Conservation (phyloP, 2,888 invertebrate genomes). For the Catocala nupta region DNA sequence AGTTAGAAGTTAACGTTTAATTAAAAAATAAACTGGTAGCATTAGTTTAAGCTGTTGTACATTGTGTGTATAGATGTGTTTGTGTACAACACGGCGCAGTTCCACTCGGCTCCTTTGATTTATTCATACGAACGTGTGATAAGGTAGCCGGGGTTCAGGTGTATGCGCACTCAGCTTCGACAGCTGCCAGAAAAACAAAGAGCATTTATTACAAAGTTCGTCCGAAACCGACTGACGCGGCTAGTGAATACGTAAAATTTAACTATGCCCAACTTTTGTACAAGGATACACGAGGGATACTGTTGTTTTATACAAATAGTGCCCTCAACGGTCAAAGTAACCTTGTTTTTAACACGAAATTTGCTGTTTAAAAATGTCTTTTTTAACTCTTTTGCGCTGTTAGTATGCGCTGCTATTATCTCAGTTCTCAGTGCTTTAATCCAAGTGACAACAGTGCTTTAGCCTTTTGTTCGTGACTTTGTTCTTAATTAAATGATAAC, state of each 20-base stretch:
- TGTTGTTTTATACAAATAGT: constrained; percentile 19
- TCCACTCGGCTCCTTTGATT: constrained; percentile 55
- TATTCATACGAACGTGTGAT: constrained; percentile 62
- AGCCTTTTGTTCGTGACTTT: not conserved
- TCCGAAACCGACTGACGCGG: constrained; percentile 54
- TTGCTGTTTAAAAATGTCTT: constrained; percentile 8
- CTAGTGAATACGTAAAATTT: constrained; percentile 63
- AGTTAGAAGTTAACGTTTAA: constrained; percentile 14
- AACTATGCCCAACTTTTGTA: constrained; percentile 57
- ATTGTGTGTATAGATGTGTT: constrained; percentile 4
- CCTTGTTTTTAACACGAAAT: constrained; percentile 25
- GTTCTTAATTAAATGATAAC: not conserved
- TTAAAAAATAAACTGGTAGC: constrained; percentile 19
- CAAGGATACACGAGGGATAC: constrained; percentile 42
- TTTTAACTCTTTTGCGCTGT: constrained; percentile 8
- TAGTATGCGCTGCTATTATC: constrained; percentile 6
- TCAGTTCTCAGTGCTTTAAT: constrained; percentile 7
- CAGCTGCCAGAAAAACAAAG: constrained; percentile 60
- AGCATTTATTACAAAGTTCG: constrained; percentile 63
- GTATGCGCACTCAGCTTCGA: constrained; percentile 59
- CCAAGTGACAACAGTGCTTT: not conserved
- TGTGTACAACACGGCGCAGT: constrained; percentile 28
- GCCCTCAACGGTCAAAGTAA: constrained; percentile 31
- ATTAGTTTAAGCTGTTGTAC: constrained; percentile 5
- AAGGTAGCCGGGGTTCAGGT: constrained; percentile 58